Percentiles rank a stretch among this genome's conserved stretches.
Evolutionary conservation across 2,888 invertebrate genomes (phyloP).

Genomic region (Drosophila hamatofila): DNA sequence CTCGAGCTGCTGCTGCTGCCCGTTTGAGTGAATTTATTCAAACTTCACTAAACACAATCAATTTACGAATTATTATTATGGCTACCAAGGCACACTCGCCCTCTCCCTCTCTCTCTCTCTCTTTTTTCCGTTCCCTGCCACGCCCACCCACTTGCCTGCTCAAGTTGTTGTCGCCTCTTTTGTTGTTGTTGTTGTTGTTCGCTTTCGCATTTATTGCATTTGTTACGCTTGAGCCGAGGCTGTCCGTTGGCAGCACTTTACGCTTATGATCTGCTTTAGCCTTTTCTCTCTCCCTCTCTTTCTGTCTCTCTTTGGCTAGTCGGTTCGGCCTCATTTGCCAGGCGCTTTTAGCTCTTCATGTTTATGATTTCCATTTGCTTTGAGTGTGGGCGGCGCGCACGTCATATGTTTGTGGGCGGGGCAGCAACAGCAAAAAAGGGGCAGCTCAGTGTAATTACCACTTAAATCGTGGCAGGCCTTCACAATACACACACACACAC

Average conservation of each 20-base stretch:
- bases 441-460: constrained; percentile 75
- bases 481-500: constrained; percentile 14
- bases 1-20: constrained; percentile 13
- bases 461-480: constrained; percentile 60
- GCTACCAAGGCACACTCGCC: not conserved
- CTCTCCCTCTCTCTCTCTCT: too few species aligned
- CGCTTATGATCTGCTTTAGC: constrained; percentile 74
- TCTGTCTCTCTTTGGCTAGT: constrained; percentile 12
- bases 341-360: constrained; percentile 74
- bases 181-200: not conserved
- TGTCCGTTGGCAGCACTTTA: constrained; percentile 57
- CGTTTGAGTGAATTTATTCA: constrained; percentile 78
- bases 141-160: not conserved
- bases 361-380: constrained; percentile 76
- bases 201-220: constrained; percentile 76
- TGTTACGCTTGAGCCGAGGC: constrained; percentile 69
- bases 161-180: constrained; percentile 71
- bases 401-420: constrained; percentile 55
- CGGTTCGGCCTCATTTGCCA: constrained; percentile 73
- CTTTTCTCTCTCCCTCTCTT: not conserved
- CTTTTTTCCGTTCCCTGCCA: not conserved
- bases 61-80: constrained; percentile 82
- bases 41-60: constrained; percentile 83
- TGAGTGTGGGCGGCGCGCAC: constrained; percentile 31
- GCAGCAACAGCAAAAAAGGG: constrained; percentile 34